Conservation (phyloP, 53 echinoderm and acorn worm species). For the Paracentrotus lividus region DNA sequence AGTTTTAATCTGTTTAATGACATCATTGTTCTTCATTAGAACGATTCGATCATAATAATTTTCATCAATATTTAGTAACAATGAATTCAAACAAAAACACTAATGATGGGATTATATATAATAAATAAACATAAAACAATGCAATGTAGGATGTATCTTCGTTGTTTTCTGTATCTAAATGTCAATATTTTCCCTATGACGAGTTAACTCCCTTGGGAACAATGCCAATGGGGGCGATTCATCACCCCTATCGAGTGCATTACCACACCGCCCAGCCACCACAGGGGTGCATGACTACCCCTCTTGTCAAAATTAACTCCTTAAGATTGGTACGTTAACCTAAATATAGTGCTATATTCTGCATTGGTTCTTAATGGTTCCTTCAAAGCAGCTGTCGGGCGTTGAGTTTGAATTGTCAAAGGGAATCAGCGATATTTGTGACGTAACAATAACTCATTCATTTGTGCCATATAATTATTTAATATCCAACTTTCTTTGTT, state of each 20-base stretch:
- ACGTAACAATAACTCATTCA: neutral
- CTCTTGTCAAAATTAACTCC: conserved; percentile 19
- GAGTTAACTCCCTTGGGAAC: conserved; percentile 1
- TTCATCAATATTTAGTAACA: too few species aligned
- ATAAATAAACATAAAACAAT: too few species aligned
- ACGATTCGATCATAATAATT: too few species aligned
- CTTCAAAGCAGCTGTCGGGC: conserved; percentile 20
- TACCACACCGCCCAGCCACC: conserved; percentile 11
- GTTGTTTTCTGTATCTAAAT: too few species aligned
- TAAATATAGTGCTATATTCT: neutral
- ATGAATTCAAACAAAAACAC: too few species aligned
- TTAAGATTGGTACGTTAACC: conserved; percentile 15
- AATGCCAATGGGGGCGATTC: conserved; percentile 41
- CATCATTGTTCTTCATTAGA: too few species aligned
- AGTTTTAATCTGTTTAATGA: too few species aligned
- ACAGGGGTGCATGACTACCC: conserved; percentile 39
- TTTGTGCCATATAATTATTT: neutral
- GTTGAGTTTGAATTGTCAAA: conserved; percentile 19
- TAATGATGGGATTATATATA: too few species aligned
- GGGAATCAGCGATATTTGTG: neutral
- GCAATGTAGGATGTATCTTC: too few species aligned
- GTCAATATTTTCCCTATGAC: neutral
- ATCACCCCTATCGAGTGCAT: neutral
- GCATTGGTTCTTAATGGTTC: neutral
- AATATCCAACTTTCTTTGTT: neutral